Evolutionary conservation across 2,797 vertebrate genomes (phyloP).

Genomic region (Antrozous pallidus): DNA sequence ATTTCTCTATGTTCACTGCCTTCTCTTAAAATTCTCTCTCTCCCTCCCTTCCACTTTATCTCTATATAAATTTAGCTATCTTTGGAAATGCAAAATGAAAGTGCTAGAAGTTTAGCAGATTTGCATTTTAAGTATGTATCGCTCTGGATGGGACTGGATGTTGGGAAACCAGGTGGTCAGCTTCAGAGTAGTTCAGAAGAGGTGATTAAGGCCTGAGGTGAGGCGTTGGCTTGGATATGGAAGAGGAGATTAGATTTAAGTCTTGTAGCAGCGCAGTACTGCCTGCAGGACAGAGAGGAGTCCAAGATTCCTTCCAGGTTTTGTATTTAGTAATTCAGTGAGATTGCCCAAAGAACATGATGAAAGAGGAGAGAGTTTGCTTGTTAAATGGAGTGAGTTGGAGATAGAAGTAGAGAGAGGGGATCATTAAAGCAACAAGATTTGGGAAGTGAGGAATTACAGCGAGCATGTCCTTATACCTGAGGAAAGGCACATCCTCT

Average conservation of each 20-base stretch:
- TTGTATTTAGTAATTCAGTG: not conserved
- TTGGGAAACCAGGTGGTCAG: not conserved
- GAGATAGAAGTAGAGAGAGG: not conserved
- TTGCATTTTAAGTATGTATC: not conserved
- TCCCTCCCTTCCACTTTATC: not conserved
- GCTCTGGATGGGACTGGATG: not conserved
- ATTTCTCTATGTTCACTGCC: not conserved
- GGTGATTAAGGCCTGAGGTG: not conserved
- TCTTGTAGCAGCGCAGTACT: too few relatives aligned
- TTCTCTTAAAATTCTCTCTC: not conserved
- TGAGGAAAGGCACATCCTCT: not conserved
- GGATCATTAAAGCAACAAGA: not conserved
- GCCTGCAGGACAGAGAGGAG: not conserved
- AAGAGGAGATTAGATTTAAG: not conserved
- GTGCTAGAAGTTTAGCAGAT: not conserved
- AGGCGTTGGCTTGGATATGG: not conserved
- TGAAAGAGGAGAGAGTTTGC: not conserved
- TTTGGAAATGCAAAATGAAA: constrained; percentile 13
- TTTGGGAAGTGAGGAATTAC: not conserved
- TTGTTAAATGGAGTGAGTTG: not conserved
- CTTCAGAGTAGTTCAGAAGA: not conserved
- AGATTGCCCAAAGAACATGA: not conserved
- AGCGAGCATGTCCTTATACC: not conserved
- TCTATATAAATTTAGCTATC: not conserved
- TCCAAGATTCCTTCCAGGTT: not conserved